Base-by-base conservation (phyloP, 2,797 vertebrate genomes). In the Meda fulgida region DNA sequence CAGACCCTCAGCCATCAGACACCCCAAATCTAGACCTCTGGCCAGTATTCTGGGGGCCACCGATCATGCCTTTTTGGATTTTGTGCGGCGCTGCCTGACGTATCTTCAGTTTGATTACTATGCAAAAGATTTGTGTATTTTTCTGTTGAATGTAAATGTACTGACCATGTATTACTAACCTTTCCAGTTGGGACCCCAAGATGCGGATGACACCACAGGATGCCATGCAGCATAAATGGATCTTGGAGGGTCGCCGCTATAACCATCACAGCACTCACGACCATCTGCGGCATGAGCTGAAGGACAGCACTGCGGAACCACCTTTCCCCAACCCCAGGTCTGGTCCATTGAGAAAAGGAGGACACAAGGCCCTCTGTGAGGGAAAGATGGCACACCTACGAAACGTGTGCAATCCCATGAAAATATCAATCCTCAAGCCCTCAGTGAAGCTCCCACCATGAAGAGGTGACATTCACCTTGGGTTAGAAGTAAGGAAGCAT, bases 201-300 rank as follows among this genome's bases (percentile, higher is more conserved):
- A 95, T 95, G 83, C 96, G 96, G 3, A 95, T 98, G 96, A 97
- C 95, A 86, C 97, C 97, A 0, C 96, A 96, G 53, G 96, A 97
- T 89, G 97, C 96, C 0, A 90, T 97, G 88, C 95, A 95, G 86
- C 97, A 98, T 1, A 87, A 92, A 0, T 98, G 97, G 97, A 96
- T 98, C 91, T 93, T 95, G 82, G 96, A 97, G 63, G 91, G 95
- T 31, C 93, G 94, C 19, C 1, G 2, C n/a, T 14, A 46, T 46
- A 46, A 53, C 51, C 26, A 5, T 31, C 13, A 31, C 60, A 31
- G 60, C 14, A 16, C 60, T 31, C 14, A 65, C 1, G 26, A 31
- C 26, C 14, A 16, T 16, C 48, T 46, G 16, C 0, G 23, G 2
- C 53, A 23, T 21, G 55, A 58, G 55, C n/a, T 2, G 5, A 58